A percentile compares a stretch with the other conserved stretches of the same genome.
phyloP scores from a whole-genome alignment of 2,797 vertebrate species.

The Alouatta caraya region DNA sequence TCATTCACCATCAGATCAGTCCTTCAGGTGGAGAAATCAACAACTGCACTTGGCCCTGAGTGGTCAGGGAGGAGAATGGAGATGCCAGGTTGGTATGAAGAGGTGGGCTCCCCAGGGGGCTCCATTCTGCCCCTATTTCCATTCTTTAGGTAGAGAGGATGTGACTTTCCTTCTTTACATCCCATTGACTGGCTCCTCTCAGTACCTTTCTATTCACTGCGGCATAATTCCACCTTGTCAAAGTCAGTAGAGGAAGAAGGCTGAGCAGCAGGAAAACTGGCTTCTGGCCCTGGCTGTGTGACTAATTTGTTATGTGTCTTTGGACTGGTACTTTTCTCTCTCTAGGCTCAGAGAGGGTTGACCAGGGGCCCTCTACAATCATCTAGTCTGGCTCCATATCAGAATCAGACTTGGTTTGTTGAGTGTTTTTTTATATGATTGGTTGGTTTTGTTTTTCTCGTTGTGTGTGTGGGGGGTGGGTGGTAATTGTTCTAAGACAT shows the following conservation, averaged over 20 bases:
- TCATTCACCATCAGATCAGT: neutral
- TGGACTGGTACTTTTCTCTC: neutral
- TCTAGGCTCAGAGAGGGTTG: neutral
- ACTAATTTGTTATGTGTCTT: neutral
- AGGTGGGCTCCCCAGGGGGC: neutral
- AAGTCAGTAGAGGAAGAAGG: neutral
- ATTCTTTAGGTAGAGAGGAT: neutral
- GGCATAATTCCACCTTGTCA: neutral
- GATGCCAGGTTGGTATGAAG: neutral
- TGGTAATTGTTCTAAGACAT: neutral
- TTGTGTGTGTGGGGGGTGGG: neutral
- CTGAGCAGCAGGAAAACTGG: neutral
- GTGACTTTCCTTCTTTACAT: neutral
- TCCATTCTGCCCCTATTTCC: neutral
- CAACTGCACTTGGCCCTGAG: neutral
- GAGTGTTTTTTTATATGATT: neutral
- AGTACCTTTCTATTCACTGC: no score
- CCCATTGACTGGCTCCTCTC: neutral
- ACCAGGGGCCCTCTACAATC: neutral
- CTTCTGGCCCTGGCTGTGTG: neutral
- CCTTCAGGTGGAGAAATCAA: neutral
- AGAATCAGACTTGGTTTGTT: neutral
- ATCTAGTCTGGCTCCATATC: neutral
- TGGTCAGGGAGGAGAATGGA: rapidly evolving
- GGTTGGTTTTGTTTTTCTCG: neutral